Percentiles rank a stretch among this genome's conserved stretches.
Evolutionary conservation across 2,797 vertebrate genomes (phyloP).

Genomic region (Gouania willdenowi): DNA sequence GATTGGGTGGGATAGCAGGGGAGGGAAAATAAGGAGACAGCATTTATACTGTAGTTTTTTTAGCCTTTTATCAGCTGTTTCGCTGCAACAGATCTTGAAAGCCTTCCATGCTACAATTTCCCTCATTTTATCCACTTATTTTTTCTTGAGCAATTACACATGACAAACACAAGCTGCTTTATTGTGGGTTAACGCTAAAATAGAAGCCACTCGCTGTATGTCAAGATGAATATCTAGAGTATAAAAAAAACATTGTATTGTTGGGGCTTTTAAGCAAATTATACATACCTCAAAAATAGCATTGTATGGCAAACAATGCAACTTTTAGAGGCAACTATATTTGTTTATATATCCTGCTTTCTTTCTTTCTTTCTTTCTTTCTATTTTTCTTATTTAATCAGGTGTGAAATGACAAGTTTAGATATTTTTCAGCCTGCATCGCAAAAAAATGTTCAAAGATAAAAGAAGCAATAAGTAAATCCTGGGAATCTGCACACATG

Average conservation of each 20-base stretch:
- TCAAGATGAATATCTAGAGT: neutral
- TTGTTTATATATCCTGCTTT: too few species aligned
- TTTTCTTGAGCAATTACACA: conserved; percentile 59
- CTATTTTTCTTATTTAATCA: too few species aligned
- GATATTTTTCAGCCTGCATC: too few species aligned
- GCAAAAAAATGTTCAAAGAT: too few species aligned
- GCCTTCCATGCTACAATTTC: conserved; percentile 59
- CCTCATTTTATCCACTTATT: conserved; percentile 63
- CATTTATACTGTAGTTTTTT: conserved; percentile 28
- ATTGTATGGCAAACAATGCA: too few species aligned
- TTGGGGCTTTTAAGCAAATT: too few species aligned
- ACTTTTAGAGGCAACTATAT: too few species aligned
- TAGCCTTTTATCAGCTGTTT: conserved; percentile 45
- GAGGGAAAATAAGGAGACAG: conserved; percentile 53
- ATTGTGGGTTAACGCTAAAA: conserved; percentile 30
- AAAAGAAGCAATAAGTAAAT: too few species aligned
- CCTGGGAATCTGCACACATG: too few species aligned
- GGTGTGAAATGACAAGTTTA: too few species aligned
- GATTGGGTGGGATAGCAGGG: conserved; percentile 50
- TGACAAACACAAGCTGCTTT: conserved; percentile 22
- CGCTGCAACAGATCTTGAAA: conserved; percentile 65
- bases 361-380: too few species aligned
- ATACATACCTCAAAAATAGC: too few species aligned
- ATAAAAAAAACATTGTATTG: conserved; percentile 3
- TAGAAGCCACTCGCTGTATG: conserved; percentile 4